phyloP scores from a whole-genome alignment of 2,113 vertebrate genomes.

The Zootoca vivipara region DNA sequence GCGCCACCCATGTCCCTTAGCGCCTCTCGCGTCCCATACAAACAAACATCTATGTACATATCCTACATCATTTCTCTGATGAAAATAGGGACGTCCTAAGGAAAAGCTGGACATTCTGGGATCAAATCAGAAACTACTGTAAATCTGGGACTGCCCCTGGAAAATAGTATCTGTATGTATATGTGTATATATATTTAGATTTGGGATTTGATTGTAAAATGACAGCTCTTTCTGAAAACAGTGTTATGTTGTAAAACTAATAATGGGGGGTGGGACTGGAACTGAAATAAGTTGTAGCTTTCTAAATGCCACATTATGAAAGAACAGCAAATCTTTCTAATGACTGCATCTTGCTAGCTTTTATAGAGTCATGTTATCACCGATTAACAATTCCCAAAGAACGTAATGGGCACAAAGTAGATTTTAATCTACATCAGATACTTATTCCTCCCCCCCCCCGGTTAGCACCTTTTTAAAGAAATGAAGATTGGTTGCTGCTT shows the following conservation, averaged over 20 bases:
- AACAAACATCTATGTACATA: background rate
- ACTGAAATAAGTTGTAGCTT: conserved; percentile 25
- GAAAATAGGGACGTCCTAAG: too few relatives aligned
- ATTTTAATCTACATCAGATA: conserved; percentile 12
- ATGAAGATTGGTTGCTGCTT: background rate
- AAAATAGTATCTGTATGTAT: background rate
- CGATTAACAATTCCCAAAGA: background rate
- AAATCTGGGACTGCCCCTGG: too few relatives aligned
- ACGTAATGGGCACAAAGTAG: background rate
- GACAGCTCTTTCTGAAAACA: background rate
- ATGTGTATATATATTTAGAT: too few relatives aligned
- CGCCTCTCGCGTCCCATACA: too few relatives aligned
- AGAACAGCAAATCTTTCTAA: conserved; percentile 21
- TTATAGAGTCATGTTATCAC: conserved; percentile 18
- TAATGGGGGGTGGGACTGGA: conserved; percentile 19
- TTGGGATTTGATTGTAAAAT: background rate
- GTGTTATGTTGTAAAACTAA: conserved; percentile 17
- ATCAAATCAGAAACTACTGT: too few relatives aligned
- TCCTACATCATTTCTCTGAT: too few relatives aligned
- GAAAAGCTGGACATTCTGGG: too few relatives aligned
- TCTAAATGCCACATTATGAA: conserved; percentile 37
- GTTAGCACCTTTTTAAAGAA: conserved; percentile 24
- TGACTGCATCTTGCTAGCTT: background rate
- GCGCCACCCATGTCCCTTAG: too few relatives aligned
- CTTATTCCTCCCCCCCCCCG: background rate